Evolutionary conservation across 2,888 invertebrate species (phyloP), one percentile per base, ranked within the genome.

Genomic region (Endomychus coccineus): DNA sequence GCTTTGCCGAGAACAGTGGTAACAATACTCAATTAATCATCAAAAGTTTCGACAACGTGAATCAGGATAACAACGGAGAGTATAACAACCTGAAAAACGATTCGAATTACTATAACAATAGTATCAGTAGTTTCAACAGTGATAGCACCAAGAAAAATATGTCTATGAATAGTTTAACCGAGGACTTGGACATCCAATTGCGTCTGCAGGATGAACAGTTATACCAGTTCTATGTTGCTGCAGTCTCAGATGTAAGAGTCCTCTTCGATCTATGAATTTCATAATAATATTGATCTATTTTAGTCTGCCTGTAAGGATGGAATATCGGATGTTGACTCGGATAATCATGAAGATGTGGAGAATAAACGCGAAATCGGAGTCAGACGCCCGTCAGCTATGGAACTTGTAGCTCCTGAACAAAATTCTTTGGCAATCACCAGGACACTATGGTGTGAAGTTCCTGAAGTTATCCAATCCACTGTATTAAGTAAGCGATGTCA

Each of bases 361-460:
- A 49, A 50, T 16, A 54, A 51, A 39, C 43, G 42, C 24, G 44
- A 38, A 34, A 45, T 33, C 9, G 46, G 42, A 19, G 42, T 39
- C 4, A 39, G 38, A 29, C n/a, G n/a, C n/a, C 80, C 83, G 6
- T 75, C 82, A 7, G 80, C 83, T 35, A 77, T 83, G 54, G 80
- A 85, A 64, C 69, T 87, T 40, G 78, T 83, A 36, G 78, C 76
- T 49, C 82, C 83, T 12, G 71, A 73, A 42, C 46, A 52, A 38
- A 61, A 57, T 40, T 58, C 56, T 5, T 42, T 62, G 11, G 45
- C 51, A 3, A 55, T 62, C 29, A 50, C 54, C 3, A 52, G 88
- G 49, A 89, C 90, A 0, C 73, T 96, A 11, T 96, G 96, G 96
- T 89, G 92, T 66, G 91, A 96, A 66, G 83, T 95, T 51, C 88